Percentiles rank a stretch among this genome's conserved stretches.
Conservation (phyloP, 2,888 invertebrate genomes). For the Ormyrus labotus region DNA sequence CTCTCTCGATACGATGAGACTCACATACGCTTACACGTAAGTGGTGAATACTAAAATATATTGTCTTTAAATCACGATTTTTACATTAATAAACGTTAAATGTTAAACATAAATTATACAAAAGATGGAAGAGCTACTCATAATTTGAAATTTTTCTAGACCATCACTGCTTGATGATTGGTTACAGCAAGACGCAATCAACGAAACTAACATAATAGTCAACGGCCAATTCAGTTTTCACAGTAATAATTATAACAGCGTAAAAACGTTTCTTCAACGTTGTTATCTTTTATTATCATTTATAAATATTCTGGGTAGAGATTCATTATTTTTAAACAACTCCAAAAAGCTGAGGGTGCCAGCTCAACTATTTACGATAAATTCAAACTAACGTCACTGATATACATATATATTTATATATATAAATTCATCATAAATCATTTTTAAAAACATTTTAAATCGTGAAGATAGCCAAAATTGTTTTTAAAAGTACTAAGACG, state of each 20-base stretch:
- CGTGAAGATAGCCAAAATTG: background rate
- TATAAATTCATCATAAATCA: conserved; percentile 23
- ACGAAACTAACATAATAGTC: conserved; percentile 16
- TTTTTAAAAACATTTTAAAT: conserved; percentile 20
- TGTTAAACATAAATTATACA: conserved; percentile 28
- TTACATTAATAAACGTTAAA: conserved; percentile 40
- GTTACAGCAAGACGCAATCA: conserved; percentile 10
- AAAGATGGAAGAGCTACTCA: conserved; percentile 48
- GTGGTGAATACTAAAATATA: conserved; percentile 51
- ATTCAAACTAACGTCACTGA: conserved; percentile 36
- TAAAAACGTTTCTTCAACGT: conserved; percentile 20
- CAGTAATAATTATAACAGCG: conserved; percentile 39
- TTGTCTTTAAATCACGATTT: conserved; percentile 51
- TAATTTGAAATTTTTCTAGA: conserved; percentile 29
- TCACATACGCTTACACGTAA: conserved; percentile 37
- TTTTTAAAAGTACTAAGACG: conserved; percentile 17
- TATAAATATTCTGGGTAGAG: conserved; percentile 33
- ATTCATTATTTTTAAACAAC: conserved; percentile 42
- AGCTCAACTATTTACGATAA: conserved; percentile 34
- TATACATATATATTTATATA: background rate
- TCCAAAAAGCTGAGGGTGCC: conserved; percentile 29
- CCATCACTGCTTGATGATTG: conserved; percentile 5
- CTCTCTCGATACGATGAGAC: conserved; percentile 8
- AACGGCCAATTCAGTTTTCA: conserved; percentile 36
- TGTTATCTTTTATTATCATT: conserved; percentile 2